A percentile compares a stretch with the other conserved stretches of the same genome.
These are phyloP conservation scores for Orthosia gracilis DNA, from an alignment of 2,888 invertebrate species.

Conservation along the genomic window DNA sequence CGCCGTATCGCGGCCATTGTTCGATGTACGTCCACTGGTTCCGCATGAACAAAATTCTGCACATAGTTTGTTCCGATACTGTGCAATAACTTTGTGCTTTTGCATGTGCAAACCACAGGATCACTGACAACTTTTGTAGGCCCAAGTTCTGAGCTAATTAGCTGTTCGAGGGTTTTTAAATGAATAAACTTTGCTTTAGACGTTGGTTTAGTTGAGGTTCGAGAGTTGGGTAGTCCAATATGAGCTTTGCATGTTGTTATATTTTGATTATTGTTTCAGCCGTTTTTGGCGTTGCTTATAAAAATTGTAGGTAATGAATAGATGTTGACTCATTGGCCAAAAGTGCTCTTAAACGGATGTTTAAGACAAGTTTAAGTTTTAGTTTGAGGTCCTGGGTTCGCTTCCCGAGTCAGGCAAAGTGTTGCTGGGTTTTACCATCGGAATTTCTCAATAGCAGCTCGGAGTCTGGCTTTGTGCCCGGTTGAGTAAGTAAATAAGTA, in stretches of 20 bases:
- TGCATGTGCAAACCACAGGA: slow-evolving; percentile 51
- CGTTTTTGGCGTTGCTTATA: neutral
- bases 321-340: too few relatives aligned
- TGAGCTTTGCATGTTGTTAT: neutral
- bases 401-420: too few relatives aligned
- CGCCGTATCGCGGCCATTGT: slow-evolving; percentile 77
- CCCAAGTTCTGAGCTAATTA: slow-evolving; percentile 52
- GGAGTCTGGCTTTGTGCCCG: too few relatives aligned
- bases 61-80: slow-evolving; percentile 69
- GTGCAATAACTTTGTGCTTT: slow-evolving; percentile 56
- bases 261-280: neutral
- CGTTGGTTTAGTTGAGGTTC: neutral
- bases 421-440: too few relatives aligned
- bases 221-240: neutral
- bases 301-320: neutral
- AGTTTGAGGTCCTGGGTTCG: too few relatives aligned
- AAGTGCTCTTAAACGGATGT: too few relatives aligned
- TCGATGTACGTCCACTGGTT: slow-evolving; percentile 75
- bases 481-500: too few relatives aligned
- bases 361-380: too few relatives aligned
- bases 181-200: slow-evolving; percentile 24
- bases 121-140: slow-evolving; percentile 40
- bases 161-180: slow-evolving; percentile 29
- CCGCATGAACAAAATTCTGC: slow-evolving; percentile 74
- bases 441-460: too few relatives aligned